phyloP scores from a whole-genome alignment of 2,888 invertebrate genomes.

The Pollenia griseotomentosa region DNA sequence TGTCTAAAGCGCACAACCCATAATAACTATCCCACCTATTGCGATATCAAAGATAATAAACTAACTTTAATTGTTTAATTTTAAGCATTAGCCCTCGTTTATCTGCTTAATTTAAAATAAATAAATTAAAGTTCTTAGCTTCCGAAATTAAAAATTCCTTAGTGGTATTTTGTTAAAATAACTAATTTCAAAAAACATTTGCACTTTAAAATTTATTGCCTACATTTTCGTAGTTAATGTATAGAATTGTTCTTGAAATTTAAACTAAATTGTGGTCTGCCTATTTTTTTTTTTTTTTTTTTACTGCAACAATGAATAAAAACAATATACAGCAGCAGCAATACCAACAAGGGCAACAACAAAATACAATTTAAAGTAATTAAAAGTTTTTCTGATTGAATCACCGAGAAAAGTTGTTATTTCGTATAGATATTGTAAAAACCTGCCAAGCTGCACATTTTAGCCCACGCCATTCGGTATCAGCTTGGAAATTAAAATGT shows the following conservation, averaged over 20 bases:
- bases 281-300: background rate
- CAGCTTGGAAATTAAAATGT: constrained; percentile 16
- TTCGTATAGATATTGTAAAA: constrained; percentile 30
- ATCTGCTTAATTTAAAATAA: no score
- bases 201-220: background rate
- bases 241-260: constrained; percentile 12
- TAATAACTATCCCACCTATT: no score
- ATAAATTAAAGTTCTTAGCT: background rate
- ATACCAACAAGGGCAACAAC: constrained; percentile 8
- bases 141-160: background rate
- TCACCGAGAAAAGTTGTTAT: constrained; percentile 63
- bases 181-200: background rate
- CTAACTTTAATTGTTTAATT: no score
- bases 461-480: constrained; percentile 11
- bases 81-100: no score
- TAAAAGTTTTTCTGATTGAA: constrained; percentile 68
- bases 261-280: constrained; percentile 38
- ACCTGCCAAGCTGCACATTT: constrained; percentile 4
- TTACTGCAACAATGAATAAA: constrained; percentile 9
- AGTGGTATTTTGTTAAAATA: background rate
- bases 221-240: background rate
- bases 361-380: constrained; percentile 65
- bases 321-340: constrained; percentile 19
- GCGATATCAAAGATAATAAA: no score
- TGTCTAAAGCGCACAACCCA: no score